These are phyloP conservation scores for Pseudopleuronectes americanus DNA, from an alignment of 2,797 vertebrate genomes.

Conservation along the genomic window DNA sequence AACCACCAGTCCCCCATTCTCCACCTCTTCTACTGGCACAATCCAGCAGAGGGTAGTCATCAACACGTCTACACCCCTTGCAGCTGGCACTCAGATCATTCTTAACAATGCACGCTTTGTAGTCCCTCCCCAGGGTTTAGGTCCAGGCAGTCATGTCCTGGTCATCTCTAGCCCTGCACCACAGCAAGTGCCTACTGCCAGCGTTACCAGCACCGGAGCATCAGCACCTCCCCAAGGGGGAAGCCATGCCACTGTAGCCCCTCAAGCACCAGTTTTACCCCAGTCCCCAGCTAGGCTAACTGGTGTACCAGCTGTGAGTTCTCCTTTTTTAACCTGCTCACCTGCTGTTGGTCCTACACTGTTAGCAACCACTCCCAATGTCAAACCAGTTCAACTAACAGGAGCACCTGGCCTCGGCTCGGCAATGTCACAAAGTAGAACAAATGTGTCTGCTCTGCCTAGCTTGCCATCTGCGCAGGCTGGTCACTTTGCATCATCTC, in stretches of 20 bases:
- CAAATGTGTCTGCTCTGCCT: conserved; percentile 59
- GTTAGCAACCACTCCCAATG: conserved; percentile 40
- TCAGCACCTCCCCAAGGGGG: conserved; percentile 62
- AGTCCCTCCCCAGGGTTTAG: conserved; percentile 95
- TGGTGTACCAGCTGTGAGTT: conserved; percentile 48
- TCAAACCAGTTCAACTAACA: conserved; percentile 33
- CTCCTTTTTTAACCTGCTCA: conserved; percentile 60
- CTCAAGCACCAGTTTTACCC: conserved; percentile 52
- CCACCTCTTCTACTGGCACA: conserved; percentile 77
- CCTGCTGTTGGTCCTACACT: conserved; percentile 48
- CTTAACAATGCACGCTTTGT: conserved; percentile 93
- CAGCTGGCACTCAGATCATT: conserved; percentile 94
- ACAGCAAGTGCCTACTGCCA: conserved; percentile 73
- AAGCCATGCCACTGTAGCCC: conserved; percentile 58
- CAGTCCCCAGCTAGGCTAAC: conserved; percentile 48
- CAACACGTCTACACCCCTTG: conserved; percentile 91
- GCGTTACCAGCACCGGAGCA: conserved; percentile 42
- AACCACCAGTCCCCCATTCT: conserved; percentile 31
- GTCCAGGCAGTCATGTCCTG: conserved; percentile 92
- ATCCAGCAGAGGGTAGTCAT: conserved; percentile 94
- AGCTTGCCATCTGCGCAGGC: conserved; percentile 38
- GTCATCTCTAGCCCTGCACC: conserved; percentile 85
- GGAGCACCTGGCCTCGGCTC: conserved; percentile 37
- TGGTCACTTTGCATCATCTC: conserved; percentile 39
- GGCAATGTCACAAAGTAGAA: conserved; percentile 49